Evolutionary conservation across 2,113 vertebrate genomes (phyloP).

Genomic region (Cariama cristata): DNA sequence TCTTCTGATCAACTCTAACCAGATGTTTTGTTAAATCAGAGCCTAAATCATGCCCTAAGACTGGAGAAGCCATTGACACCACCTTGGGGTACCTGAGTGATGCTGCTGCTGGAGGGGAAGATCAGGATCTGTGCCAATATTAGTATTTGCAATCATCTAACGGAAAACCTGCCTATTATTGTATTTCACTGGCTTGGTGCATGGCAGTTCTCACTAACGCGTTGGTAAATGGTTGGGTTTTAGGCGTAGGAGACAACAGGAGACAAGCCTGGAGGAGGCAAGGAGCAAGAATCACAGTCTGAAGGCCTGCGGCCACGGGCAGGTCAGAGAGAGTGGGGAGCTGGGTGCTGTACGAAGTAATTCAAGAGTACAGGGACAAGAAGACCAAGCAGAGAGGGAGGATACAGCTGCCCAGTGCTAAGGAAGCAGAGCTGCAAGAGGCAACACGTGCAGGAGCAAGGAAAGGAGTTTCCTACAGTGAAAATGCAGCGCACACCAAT

Average conservation of each 20-base stretch:
- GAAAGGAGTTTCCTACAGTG: neutral
- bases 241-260: neutral
- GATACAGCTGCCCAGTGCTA: neutral
- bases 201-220: neutral
- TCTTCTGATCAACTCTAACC: neutral
- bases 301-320: neutral
- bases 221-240: neutral
- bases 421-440: neutral
- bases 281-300: neutral
- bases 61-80: neutral
- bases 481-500: neutral
- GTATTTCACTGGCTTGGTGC: neutral
- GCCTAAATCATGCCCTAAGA: neutral
- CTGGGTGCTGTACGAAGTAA: neutral
- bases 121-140: no score
- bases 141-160: neutral
- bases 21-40: neutral
- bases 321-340: neutral
- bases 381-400: neutral
- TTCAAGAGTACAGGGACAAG: neutral
- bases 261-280: neutral
- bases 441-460: neutral
- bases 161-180: neutral
- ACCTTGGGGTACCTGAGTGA: neutral
- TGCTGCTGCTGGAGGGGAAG: rapidly evolving